Percentiles rank a stretch among this genome's conserved stretches.
These are phyloP conservation scores for Numida meleagris DNA, from an alignment of 2,113 vertebrate genomes.

Conservation along the genomic window DNA sequence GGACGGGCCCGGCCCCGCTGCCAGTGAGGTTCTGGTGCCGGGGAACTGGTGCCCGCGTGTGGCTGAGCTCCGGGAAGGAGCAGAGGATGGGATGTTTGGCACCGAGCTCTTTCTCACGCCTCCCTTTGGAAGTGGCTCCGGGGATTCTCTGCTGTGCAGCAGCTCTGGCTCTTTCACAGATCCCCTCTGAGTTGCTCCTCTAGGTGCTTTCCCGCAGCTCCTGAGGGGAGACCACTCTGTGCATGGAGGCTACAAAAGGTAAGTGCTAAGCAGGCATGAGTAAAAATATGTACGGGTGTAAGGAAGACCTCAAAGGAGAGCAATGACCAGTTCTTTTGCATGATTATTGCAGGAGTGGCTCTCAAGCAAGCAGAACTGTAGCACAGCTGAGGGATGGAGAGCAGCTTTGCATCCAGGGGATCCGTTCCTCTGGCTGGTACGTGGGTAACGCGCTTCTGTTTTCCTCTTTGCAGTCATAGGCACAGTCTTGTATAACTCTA, in stretches of 20 bases:
- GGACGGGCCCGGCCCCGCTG: background rate
- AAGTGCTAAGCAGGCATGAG: background rate
- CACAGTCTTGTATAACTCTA: background rate
- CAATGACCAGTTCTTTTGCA: background rate
- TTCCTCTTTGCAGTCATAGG: background rate
- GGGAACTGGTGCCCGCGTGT: background rate
- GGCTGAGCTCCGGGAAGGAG: background rate
- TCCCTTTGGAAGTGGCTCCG: background rate
- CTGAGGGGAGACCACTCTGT: background rate
- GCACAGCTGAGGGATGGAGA: background rate
- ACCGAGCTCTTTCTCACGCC: background rate
- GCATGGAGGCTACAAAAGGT: background rate
- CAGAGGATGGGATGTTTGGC: background rate
- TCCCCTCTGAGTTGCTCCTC: background rate
- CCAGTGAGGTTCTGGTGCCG: background rate
- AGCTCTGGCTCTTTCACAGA: background rate
- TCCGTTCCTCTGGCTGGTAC: background rate
- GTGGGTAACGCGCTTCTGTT: background rate
- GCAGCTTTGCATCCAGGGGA: background rate
- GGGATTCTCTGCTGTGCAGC: background rate
- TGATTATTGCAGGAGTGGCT: background rate
- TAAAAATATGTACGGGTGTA: background rate
- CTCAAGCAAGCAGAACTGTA: background rate
- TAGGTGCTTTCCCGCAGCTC: background rate
- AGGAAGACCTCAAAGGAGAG: background rate